Conservation (phyloP, 2,113 vertebrate species). For the Otocyon megalotis region DNA sequence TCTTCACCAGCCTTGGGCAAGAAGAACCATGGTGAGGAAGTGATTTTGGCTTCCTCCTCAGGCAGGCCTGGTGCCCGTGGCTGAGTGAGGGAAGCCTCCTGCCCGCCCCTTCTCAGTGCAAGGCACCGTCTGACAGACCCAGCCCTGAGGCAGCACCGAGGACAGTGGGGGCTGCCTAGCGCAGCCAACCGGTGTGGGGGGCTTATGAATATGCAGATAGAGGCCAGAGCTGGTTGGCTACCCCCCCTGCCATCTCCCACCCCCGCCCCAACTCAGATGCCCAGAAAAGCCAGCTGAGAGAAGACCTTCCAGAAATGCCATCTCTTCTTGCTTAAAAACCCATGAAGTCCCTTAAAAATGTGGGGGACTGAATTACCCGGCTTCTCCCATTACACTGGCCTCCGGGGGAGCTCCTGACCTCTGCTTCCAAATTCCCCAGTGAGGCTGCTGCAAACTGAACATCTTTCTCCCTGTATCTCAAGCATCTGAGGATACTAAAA, state of each 20-base stretch:
- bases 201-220: slow-evolving; percentile 88
- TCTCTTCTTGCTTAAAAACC: background rate
- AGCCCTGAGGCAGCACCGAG: background rate
- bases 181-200: slow-evolving; percentile 85
- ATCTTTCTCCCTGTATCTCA: background rate
- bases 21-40: slow-evolving; percentile 57
- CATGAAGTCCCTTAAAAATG: background rate
- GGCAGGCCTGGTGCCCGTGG: background rate
- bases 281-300: background rate
- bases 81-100: background rate
- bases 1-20: background rate
- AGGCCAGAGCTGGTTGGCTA: slow-evolving; percentile 78
- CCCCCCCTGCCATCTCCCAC: background rate
- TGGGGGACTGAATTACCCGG: background rate
- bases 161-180: slow-evolving; percentile 67
- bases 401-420: background rate
- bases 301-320: slow-evolving; percentile 32
- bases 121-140: slow-evolving; percentile 18
- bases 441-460: background rate
- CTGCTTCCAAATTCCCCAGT: background rate
- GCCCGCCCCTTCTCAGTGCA: background rate
- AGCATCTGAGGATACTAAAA: background rate
- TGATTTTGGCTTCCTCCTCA: slow-evolving; percentile 62
- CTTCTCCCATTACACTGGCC: background rate
- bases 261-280: slow-evolving; percentile 16